These are phyloP conservation scores for Melanaphis sacchari DNA, from an alignment of 1,140 invertebrate genomes.

Conservation along the genomic window DNA sequence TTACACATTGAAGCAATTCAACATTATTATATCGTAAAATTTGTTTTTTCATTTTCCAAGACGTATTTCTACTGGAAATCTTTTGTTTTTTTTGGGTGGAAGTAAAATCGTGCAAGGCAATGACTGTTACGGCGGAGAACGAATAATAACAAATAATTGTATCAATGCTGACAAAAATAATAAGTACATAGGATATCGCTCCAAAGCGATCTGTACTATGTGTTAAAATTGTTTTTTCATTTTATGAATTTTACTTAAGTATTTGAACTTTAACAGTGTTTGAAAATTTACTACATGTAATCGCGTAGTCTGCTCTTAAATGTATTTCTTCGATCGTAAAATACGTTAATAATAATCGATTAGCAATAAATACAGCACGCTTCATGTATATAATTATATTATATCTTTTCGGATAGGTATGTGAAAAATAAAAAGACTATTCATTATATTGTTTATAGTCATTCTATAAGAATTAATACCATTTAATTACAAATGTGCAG, in stretches of 20 bases:
- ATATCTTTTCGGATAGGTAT: neutral
- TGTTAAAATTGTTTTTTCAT: neutral
- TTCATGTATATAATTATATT: neutral
- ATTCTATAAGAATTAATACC: neutral
- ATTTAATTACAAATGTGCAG: neutral
- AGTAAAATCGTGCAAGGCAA: conserved; percentile 30
- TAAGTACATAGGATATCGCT: neutral
- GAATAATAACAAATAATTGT: neutral
- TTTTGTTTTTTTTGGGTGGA: neutral
- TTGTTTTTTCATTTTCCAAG: neutral
- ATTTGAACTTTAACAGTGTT: neutral
- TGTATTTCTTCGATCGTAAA: neutral
- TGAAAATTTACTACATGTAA: neutral
- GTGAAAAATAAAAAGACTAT: neutral
- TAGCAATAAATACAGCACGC: neutral
- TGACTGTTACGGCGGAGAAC: neutral
- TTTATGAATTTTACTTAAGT: neutral
- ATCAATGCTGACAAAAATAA: neutral
- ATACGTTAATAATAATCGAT: neutral
- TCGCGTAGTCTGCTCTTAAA: neutral
- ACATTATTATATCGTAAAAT: neutral
- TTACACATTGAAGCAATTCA: too few relatives aligned
- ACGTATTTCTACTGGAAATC: neutral
- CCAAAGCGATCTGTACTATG: too few relatives aligned
- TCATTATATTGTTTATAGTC: neutral